Evolutionary conservation across 2,113 vertebrate species (phyloP), one percentile per base, ranked within the genome.

Genomic region (Ursus arctos): DNA sequence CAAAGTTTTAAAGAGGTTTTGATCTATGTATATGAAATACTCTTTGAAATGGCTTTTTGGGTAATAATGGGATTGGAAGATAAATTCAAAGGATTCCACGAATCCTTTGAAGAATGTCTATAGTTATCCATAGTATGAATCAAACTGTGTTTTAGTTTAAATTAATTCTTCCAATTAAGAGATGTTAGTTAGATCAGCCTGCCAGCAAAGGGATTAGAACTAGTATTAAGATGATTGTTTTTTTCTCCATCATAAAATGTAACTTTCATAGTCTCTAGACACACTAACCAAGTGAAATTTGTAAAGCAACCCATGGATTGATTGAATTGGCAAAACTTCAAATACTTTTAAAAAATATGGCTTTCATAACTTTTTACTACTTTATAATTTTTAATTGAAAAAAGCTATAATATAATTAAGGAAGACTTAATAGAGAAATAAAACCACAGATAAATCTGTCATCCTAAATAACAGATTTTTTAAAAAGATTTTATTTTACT

Each of bases 331-430:
- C 72, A 89, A 89, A 92, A 77, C 40, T 96, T 95, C 83, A 97
- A 86, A 59, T 89, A 61, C 36, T 67, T 94, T 43, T 49, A 26
- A 83, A 86, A 92, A 87, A 83, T 74, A 40, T 55, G 36, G 21
- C 19, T 84, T 22, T 92, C 22, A 77, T 95, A 67, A 49, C 24
- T 87, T 81, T 74, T 81, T 71, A 79, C 33, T 57, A 49, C n/a
- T 92, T 92, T 92, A 47, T 49, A 89, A 77, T 83, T 96, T 85
- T 95, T 96, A 91, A 93, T 82, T 92, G 71, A 86, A 94, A 96
- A 95, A 79, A 74, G 47, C 57, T 65, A 91, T 94, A 72, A 59
- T 63, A 63, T 19, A 95, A 91, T 59, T 63, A 85, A 92, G 51
- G 97, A 97, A 47, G 36, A 65, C 1, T 40, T 85, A 88, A 85